phyloP scores from a whole-genome alignment of 2,113 vertebrate genomes.

The Pteronura brasiliensis region DNA sequence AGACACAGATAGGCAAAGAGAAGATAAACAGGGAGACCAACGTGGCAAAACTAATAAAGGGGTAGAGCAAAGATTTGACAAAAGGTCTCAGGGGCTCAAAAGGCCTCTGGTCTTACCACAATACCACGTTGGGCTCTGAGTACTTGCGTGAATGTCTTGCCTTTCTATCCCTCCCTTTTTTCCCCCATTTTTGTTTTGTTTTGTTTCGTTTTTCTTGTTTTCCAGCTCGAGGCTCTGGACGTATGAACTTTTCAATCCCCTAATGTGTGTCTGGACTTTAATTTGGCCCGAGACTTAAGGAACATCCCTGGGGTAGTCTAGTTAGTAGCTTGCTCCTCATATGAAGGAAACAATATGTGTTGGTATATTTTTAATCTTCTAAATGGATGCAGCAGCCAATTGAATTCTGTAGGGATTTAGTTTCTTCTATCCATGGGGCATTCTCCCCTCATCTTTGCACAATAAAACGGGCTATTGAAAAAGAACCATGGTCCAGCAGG shows the following conservation, averaged over 20 bases:
- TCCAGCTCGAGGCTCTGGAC: constrained; percentile 8
- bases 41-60: neutral
- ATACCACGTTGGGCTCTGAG: neutral
- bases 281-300: constrained; percentile 46
- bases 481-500: neutral
- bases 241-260: constrained; percentile 47
- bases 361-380: constrained; percentile 43
- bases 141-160: neutral
- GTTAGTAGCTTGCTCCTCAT: neutral
- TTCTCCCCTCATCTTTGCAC: neutral
- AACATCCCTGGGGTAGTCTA: neutral
- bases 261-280: constrained; percentile 42
- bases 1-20: neutral
- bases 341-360: neutral
- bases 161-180: neutral
- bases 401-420: neutral
- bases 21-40: neutral
- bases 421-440: neutral
- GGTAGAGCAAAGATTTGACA: neutral
- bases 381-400: neutral
- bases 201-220: neutral
- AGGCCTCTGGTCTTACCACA: neutral
- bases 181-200: neutral
- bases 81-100: neutral
- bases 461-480: neutral